Percentiles rank a stretch among this genome's conserved stretches.
Evolutionary conservation across 2,888 invertebrate genomes (phyloP).

Genomic region (Mythimna albipuncta): DNA sequence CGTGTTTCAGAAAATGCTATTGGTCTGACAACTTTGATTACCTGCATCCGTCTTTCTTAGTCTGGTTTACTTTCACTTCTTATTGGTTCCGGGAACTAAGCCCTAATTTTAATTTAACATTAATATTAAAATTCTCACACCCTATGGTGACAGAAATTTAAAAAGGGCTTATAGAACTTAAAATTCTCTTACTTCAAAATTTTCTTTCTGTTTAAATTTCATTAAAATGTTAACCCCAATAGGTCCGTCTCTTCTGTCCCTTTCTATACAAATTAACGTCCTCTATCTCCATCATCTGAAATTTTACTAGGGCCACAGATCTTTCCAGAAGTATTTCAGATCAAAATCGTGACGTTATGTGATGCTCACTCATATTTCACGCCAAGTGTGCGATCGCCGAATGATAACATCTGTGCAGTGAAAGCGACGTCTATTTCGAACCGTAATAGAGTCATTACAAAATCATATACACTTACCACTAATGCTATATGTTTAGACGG

Average conservation of each 20-base stretch:
- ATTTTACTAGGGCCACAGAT: neutral
- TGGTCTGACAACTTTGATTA: neutral
- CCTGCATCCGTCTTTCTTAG: neutral
- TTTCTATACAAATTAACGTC: neutral
- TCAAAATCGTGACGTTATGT: conserved; percentile 14
- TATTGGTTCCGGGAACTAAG: neutral
- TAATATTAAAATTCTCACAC: no score
- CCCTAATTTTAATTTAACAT: neutral
- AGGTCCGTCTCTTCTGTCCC: neutral
- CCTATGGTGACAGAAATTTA: no score
- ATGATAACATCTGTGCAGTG: conserved; percentile 50
- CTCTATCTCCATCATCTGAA: neutral
- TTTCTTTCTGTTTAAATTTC: neutral
- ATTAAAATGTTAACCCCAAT: neutral
- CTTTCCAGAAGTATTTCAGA: conserved; percentile 15
- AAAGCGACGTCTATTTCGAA: conserved; percentile 58
- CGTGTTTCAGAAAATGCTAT: conserved; percentile 1
- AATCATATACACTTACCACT: conserved; percentile 36
- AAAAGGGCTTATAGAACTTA: neutral
- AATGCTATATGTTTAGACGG: conserved; percentile 30
- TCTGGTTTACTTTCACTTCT: conserved; percentile 19
- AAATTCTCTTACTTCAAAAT: no score
- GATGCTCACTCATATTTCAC: conserved; percentile 52
- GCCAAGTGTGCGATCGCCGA: conserved; percentile 39
- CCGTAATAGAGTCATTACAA: conserved; percentile 52